Base-by-base conservation (phyloP, 1,140 invertebrate genomes). In the Drosophila aff. region DNA sequence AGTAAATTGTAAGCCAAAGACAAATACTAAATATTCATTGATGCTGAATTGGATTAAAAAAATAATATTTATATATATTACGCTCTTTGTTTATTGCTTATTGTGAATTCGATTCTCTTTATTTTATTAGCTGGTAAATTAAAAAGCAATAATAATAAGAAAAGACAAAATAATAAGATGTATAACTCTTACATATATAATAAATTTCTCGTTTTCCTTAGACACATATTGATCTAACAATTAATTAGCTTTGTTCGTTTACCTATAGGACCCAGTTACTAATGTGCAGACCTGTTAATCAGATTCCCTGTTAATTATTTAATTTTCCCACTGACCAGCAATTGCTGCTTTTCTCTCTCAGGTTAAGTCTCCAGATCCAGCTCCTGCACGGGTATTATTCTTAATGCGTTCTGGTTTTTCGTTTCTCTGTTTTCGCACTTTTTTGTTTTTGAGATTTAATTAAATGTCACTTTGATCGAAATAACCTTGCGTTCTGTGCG, bases 401-500 rank as follows among this genome's bases (percentile, higher is more conserved):
- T 67, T 76, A 66, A 80, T 67, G 60, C 38, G n/a, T 47, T 78
- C 59, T 76, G 65, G 43, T 57, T 33, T 73, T 84, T 73, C 75
- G 28, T 58, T 41, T 41, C 49, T 40, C 47, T 40, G 58, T 76
- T 50, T 68, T 49, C n/a, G 28, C 16, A 28, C 28, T 36, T 72
- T 59, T 28, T 8, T 18, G 16, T 31, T 73, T 43, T 71, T 80
- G 64, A 68, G 71, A 86, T 86, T 86, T 86, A 86, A 86, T 86
- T 82, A 86, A 86, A 86, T 86, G 83, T 79, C 79, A 82, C 72
- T 86, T 86, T 87, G 83, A 86, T 86, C 76, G 67, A 64, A 82
- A 80, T 80, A 86, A 86, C 57, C 76, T 55, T 79, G 76, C 62
- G 59, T 50, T 41, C 11, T 16, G 44, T 26, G 28, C 57, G 21